Evolutionary conservation across 2,888 invertebrate species (phyloP).

Genomic region (Epirrita christyi): DNA sequence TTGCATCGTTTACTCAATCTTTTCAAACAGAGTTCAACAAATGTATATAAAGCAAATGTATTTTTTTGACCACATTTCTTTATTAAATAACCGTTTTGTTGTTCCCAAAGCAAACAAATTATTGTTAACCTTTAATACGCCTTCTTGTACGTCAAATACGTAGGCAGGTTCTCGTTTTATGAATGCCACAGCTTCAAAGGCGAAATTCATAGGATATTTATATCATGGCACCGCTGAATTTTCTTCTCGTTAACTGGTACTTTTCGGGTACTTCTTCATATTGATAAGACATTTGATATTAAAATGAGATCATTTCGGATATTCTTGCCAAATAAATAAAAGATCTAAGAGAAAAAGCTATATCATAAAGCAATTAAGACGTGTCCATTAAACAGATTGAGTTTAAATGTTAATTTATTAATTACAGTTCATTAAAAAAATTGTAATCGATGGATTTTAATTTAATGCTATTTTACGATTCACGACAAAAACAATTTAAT

Average conservation of each 20-base stretch:
- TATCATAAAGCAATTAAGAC: background rate
- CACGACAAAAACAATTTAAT: conserved; percentile 49
- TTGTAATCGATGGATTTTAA: conserved; percentile 35
- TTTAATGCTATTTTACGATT: conserved; percentile 48
- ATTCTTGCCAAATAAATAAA: too few species aligned
- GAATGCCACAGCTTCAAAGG: conserved; percentile 45
- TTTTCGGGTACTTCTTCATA: background rate
- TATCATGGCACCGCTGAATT: conserved; percentile 25
- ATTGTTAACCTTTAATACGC: conserved; percentile 32
- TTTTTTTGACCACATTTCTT: conserved; percentile 6
- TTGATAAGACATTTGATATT: background rate
- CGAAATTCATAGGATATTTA: conserved; percentile 46
- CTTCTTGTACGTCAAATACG: conserved; percentile 43
- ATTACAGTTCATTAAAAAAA: conserved; percentile 3
- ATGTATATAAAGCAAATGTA: too few species aligned
- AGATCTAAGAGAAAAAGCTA: background rate
- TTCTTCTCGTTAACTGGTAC: conserved; percentile 3
- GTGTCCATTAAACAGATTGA: background rate
- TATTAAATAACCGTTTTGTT: conserved; percentile 7
- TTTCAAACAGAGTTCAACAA: background rate
- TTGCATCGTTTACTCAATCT: background rate
- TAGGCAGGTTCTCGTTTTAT: conserved; percentile 43
- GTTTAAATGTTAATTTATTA: conserved; percentile 4
- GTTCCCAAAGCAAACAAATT: conserved; percentile 37
- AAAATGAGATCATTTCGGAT: too few species aligned